Evolutionary conservation across 2,888 invertebrate genomes (phyloP).

Genomic region (Entomobrya multifasciata): DNA sequence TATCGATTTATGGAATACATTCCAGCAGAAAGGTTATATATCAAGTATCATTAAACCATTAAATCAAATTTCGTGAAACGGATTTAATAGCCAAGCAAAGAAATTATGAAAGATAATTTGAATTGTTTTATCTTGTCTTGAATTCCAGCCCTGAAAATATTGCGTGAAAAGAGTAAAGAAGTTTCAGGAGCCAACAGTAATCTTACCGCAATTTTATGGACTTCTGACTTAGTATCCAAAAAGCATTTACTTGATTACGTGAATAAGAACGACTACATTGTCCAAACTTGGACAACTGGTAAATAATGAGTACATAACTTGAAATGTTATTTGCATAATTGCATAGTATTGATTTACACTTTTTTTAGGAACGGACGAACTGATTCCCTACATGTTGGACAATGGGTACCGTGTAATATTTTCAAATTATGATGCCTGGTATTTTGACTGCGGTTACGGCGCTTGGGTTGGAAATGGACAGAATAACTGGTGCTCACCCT

Average conservation of each 20-base stretch:
- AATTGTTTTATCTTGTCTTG: constrained; percentile 22
- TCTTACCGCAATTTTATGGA: constrained; percentile 89
- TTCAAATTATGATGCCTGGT: constrained; percentile 93
- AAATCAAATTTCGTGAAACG: not conserved
- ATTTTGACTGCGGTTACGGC: constrained; percentile 92
- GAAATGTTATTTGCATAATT: too few species aligned
- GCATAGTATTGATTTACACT: too few species aligned
- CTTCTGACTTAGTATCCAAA: constrained; percentile 87
- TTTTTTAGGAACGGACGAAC: constrained; percentile 83
- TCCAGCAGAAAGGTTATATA: constrained; percentile 78
- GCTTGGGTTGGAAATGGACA: constrained; percentile 89
- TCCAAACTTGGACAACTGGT: constrained; percentile 86
- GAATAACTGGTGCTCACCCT: constrained; percentile 95
- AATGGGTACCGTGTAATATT: constrained; percentile 90
- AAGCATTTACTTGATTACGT: constrained; percentile 86
- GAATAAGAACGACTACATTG: constrained; percentile 88
- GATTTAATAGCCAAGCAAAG: not conserved
- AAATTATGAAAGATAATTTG: not conserved
- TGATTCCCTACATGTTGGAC: constrained; percentile 84
- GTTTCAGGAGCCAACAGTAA: constrained; percentile 81
- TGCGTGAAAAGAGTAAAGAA: constrained; percentile 84
- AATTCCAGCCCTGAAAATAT: constrained; percentile 83
- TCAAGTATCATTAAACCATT: too few species aligned
- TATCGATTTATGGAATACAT: constrained; percentile 80
- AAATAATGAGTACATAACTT: not conserved